Percentiles rank a stretch among this genome's conserved stretches.
phyloP scores from a whole-genome alignment of 2,113 vertebrate genomes.

The Takifugu flavidus region DNA sequence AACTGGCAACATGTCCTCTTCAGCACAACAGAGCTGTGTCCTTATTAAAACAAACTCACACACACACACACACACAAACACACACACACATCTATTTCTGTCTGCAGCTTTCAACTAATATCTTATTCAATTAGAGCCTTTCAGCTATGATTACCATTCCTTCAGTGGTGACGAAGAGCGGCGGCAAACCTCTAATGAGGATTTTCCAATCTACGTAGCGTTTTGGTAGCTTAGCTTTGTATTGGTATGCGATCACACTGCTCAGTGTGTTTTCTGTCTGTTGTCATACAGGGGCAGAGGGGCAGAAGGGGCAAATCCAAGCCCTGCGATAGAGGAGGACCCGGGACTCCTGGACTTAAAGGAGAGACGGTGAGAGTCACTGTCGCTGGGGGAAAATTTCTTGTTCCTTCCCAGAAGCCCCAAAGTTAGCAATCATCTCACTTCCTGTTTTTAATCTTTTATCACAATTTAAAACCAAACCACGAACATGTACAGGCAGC shows the following conservation, averaged over 20 bases:
- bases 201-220: neutral
- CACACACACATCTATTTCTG: constrained; percentile 52
- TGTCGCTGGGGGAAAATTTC: neutral
- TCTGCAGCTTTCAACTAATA: constrained; percentile 56
- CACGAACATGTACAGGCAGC: no score
- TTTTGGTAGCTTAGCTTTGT: no score
- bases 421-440: neutral
- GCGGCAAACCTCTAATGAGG: neutral
- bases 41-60: constrained; percentile 21
- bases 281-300: constrained; percentile 72
- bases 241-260: no score
- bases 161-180: constrained; percentile 39
- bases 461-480: neutral
- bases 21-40: neutral
- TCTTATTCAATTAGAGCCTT: constrained; percentile 58
- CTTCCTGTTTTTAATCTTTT: neutral
- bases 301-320: constrained; percentile 78
- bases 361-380: constrained; percentile 73
- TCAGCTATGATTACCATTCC: constrained; percentile 63
- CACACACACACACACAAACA: constrained; percentile 20
- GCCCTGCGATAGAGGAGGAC: constrained; percentile 69
- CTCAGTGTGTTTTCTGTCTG: constrained; percentile 8
- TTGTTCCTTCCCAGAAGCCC: neutral
- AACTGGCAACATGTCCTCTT: no score
- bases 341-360: constrained; percentile 72